Evolutionary conservation across 2,113 vertebrate species (phyloP), one percentile per base, ranked within the genome.

Genomic region (Cacatua alba): DNA sequence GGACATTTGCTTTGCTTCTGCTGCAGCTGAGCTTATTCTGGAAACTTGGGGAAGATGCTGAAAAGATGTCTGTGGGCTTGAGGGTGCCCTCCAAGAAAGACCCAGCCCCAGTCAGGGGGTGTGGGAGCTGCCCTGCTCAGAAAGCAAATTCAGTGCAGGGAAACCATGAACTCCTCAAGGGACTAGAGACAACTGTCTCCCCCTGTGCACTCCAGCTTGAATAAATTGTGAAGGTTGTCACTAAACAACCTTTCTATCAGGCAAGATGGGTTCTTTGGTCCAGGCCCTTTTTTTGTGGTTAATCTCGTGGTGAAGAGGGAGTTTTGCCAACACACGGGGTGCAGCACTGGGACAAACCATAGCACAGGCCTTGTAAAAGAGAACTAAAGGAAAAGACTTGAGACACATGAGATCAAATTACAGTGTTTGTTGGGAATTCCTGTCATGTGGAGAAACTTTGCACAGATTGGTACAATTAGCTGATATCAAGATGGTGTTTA

Each of bases 401-500:
- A 90, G 49, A 77, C 39, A 35, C 29, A 31, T 37, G 46, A 86
- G 69, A 83, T 88, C 8, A 68, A 90, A 75, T 84, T 21, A 70
- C 51, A 75, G 17, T 51, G 39, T 82, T 91, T 74, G 15, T 33
- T 84, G 51, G 24, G 82, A 92, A 75, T 82, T 78, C 44, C 37
- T 68, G 48, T 75, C 62, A 49, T 81, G 53, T 72, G 65, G 88
- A 84, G 65, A 93, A 96, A 83, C 39, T 75, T 95, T 59, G 21
- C 41, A 37, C 29, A 52, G 64, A 64, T 63, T 72, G 49, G 49
- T 94, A 52, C 69, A 90, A 94, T 94, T 97, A 96, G 44, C 59
- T 94, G 88, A 59, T 90, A 92, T 76, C 33, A 78, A 68, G 77
- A 88, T 68, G 19, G 35, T 87, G 43, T 95, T 97, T 91, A 93